These are phyloP conservation scores for Todiramphus saurophagus DNA, from an alignment of 2,113 vertebrate genomes.

Conservation along the genomic window DNA sequence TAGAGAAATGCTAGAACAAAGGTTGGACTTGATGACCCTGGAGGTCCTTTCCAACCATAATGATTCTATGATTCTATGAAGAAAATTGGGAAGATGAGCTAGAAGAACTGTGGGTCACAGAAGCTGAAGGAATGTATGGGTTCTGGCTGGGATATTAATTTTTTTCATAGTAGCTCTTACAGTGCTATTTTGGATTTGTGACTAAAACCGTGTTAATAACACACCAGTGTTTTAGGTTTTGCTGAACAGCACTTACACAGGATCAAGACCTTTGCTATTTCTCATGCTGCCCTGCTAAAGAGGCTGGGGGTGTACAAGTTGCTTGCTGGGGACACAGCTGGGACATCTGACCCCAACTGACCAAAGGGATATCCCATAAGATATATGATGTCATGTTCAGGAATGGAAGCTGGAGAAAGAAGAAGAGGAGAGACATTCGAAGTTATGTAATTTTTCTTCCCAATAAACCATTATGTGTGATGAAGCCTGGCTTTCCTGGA, in stretches of 20 bases:
- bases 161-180: not conserved
- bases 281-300: not conserved
- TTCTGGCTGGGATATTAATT: not conserved
- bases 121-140: not conserved
- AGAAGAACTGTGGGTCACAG: not conserved
- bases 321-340: not conserved
- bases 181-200: not conserved
- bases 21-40: no score
- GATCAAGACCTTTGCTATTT: not conserved
- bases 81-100: not conserved
- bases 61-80: not conserved
- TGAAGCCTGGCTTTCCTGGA: not conserved
- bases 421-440: not conserved
- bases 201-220: not conserved
- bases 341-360: not conserved
- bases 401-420: not conserved
- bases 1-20: no score
- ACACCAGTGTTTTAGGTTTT: accelerated
- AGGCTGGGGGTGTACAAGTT: not conserved
- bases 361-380: not conserved
- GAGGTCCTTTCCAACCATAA: no score
- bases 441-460: accelerated
- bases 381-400: accelerated
- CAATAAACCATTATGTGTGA: accelerated
- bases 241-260: not conserved